Conservation (phyloP, 2,113 vertebrate species). For the Sus scrofa region T2T-Sscrofa CM000817.6:72510501-72511000, state of each 20-base stretch:
- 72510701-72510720: background rate
- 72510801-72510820: background rate
- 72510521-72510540: fast-evolving
- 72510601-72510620: fast-evolving
- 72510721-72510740: background rate
- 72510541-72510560: background rate
- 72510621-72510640: background rate
- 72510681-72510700: background rate
- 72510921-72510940: no score
- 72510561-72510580: background rate
- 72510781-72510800: background rate
- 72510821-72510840: fast-evolving
- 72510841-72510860: fast-evolving
- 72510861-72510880: background rate
- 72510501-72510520: fast-evolving
- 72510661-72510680: background rate
- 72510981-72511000: background rate
- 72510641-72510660: background rate
- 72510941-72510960: background rate
- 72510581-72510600: background rate
- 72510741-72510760: background rate
- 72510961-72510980: fast-evolving
- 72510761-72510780: background rate
- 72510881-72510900: background rate
- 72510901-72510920: fast-evolving